phyloP scores from a whole-genome alignment of 64 coral and sea anemone genomes.

The Anthopleura sola region DNA sequence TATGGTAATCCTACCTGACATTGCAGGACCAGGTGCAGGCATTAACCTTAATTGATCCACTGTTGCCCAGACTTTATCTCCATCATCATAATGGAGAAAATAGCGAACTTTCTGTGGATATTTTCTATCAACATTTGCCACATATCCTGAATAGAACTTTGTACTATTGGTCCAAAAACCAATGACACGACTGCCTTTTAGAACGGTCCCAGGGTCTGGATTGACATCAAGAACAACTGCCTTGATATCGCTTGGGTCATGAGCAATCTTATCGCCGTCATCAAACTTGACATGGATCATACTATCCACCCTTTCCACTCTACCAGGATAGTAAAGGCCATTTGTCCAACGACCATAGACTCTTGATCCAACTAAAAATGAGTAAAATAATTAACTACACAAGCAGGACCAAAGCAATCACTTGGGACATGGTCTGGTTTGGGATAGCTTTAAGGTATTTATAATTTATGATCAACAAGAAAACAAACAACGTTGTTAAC shows the following conservation, averaged over 20 bases:
- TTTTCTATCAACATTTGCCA: neutral
- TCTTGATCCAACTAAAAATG: neutral
- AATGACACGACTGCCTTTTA: conserved; percentile 62
- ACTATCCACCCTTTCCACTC: conserved; percentile 26
- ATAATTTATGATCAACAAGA: no score
- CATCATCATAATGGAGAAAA: conserved; percentile 22
- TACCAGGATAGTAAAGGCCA: conserved; percentile 48
- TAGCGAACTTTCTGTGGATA: conserved; percentile 22
- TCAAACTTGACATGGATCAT: conserved; percentile 64
- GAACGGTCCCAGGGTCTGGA: conserved; percentile 30
- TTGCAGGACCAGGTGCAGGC: conserved; percentile 15
- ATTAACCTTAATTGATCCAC: conserved; percentile 29
- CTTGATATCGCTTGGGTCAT: conserved; percentile 24
- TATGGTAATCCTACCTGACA: conserved; percentile 16
- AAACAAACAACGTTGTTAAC: no score
- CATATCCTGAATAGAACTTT: neutral
- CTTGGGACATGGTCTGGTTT: no score
- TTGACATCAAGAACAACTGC: conserved; percentile 50
- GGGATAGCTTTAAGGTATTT: no score
- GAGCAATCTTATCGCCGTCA: conserved; percentile 62
- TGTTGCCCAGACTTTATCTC: conserved; percentile 22
- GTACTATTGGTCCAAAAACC: neutral
- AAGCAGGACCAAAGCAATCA: no score
- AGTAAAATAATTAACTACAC: neutral
- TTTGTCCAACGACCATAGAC: conserved; percentile 67